Percentiles rank a stretch among this genome's conserved stretches.
These are phyloP conservation scores for Sciurus vulgaris DNA, from an alignment of 2,797 vertebrate species.

Conservation along the genomic window DNA sequence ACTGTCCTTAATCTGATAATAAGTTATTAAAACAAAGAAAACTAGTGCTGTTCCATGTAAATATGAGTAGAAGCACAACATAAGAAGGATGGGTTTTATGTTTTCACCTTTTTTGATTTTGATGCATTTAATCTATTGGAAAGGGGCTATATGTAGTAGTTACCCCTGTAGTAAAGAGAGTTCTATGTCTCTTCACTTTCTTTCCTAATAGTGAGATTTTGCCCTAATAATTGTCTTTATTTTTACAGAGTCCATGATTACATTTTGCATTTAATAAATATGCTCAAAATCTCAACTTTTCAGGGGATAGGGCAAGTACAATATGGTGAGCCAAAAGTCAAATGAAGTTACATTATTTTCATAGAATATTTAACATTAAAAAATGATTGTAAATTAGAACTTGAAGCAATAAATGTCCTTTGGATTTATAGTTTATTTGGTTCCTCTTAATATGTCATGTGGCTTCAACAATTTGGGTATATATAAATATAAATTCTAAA, in stretches of 20 bases:
- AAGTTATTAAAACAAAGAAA: too few species aligned
- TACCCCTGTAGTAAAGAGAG: too few species aligned
- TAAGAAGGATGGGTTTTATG: too few species aligned
- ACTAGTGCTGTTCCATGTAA: too few species aligned
- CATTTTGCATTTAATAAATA: not conserved
- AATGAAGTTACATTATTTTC: not conserved
- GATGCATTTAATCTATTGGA: too few species aligned
- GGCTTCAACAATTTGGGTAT: not conserved
- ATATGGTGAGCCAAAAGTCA: not conserved
- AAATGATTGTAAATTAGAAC: not conserved
- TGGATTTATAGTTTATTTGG: not conserved
- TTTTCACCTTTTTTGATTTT: too few species aligned
- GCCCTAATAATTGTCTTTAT: not conserved
- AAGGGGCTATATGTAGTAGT: too few species aligned
- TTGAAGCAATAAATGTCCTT: not conserved
- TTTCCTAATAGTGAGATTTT: not conserved
- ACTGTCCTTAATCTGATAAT: too few species aligned
- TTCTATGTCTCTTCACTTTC: too few species aligned
- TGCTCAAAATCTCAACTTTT: not conserved
- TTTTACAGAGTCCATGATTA: not conserved
- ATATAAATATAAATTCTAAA: conserved; percentile 49
- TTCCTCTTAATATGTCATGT: not conserved
- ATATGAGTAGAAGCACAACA: too few species aligned
- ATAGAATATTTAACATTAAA: not conserved
- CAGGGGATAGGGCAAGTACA: not conserved